Evolutionary conservation across 2,113 vertebrate species (phyloP).

Genomic region (Epinephelus moara): DNA sequence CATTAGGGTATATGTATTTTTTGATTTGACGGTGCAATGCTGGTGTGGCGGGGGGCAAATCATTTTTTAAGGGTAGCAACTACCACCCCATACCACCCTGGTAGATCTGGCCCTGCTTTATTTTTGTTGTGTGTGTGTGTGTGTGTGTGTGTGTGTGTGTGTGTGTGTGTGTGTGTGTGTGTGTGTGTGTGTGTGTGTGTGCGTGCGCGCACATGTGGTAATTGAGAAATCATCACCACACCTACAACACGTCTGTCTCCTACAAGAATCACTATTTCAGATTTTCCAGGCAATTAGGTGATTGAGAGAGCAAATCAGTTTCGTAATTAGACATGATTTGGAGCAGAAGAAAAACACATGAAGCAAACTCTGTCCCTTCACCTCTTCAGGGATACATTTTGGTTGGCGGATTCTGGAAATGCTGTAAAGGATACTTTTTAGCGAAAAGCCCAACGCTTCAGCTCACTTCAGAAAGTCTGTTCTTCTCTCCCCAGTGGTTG

Average conservation of each 20-base stretch:
- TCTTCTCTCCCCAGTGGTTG: not conserved
- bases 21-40: too few species aligned
- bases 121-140: not conserved
- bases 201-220: constrained; percentile 26
- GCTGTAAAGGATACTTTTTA: not conserved
- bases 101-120: too few species aligned
- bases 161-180: not conserved
- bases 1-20: too few species aligned
- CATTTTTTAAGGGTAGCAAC: too few species aligned
- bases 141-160: not conserved
- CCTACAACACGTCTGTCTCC: constrained; percentile 48
- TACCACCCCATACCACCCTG: too few species aligned
- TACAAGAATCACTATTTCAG: constrained; percentile 58
- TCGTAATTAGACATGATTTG: constrained; percentile 70
- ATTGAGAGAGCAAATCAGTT: constrained; percentile 70
- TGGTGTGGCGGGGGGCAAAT: too few species aligned
- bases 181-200: not conserved
- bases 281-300: constrained; percentile 78
- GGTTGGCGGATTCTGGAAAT: constrained; percentile 1
- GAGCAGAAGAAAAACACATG: constrained; percentile 55
- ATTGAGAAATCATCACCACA: constrained; percentile 56
- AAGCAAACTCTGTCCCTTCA: constrained; percentile 24
- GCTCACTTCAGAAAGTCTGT: not conserved
- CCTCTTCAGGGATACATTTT: constrained; percentile 5
- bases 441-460: not conserved